Evolutionary conservation across 2,113 vertebrate species (phyloP), one percentile per base, ranked within the genome.

Genomic region (Miniopterus natalensis): DNA sequence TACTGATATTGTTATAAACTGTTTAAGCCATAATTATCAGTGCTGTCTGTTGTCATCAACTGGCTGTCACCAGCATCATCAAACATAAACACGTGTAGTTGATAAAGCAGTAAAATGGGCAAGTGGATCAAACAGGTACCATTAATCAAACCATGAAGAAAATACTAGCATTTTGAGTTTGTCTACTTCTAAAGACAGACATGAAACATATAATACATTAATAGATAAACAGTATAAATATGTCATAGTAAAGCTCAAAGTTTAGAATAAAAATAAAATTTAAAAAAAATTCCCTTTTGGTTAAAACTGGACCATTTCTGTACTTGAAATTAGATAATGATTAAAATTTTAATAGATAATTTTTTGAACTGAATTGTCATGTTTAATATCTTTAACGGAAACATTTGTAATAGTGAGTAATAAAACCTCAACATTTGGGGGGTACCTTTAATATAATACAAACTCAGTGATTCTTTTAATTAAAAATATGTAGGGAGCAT

Each of bases 221-320:
- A 94, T 27, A 88, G 45, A 71, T 40, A 83, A 90, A 77, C 21
- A 84, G 27, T 40, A 86, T 51, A 96, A 84, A 55, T 63, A 20
- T 7, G n/a, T 57, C 47, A 80, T 20, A 45, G 18, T 75, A 91
- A 95, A 90, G 21, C 12, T 75, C 21, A 73, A 77, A 17, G 15
- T 61, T 86, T 40, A 77, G 78, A 86, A 92, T 49, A 18, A 92
- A 94, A 70, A 66, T 45, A 83, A 87, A 84, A 87, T 74, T 51
- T 42, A 57, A 88, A 90, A 70, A 71, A 11, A 86, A 45, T 53
- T 78, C 20, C 10, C 4, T 90, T 94, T 90, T 36, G 53, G 1
- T 59, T 81, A 27, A 92, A 36, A 59, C 2, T 83, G 21, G 21
- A 66, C 8, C 42, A 90, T 70, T 95, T 90, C 25, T 75, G 10